Base-by-base conservation (phyloP, 1,140 invertebrate species). In the Drosophila setifemur region DNA sequence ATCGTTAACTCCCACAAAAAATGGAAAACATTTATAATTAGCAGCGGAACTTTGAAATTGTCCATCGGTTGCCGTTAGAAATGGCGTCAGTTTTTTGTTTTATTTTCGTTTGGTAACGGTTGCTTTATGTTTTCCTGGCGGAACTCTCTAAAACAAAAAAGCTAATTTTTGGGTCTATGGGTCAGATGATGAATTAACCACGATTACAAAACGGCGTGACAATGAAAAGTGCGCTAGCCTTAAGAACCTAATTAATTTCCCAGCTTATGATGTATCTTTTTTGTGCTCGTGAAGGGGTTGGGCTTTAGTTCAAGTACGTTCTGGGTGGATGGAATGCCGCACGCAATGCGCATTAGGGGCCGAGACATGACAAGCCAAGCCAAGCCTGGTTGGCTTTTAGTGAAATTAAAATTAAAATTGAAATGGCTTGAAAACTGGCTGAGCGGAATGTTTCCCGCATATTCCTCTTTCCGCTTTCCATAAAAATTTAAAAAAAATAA, bases 101-200 rank as follows among this genome's bases (percentile, higher is more conserved):
- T n/a, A n/a, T n/a, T n/a, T n/a, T n/a, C n/a, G n/a, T n/a, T n/a
- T n/a, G n/a, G 8, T 26, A 60, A 29, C 19, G 60, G 14, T 25
- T 7, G 29, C 25, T 33, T 25, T 25, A 40, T 14, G 21, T 26
- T 18, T 23, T 25, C 23, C 37, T 25, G 39, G 11, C 21, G n/a
- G 9, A 39, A 21, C 7, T 29, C 28, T 23, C n/a, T n/a, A n/a
- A n/a, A n/a, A n/a, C n/a, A n/a, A n/a, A n/a, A n/a, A n/a, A n/a
- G n/a, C n/a, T n/a, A n/a, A n/a, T 8, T 69, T 70, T 40, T 83
- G 58, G 78, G 58, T 78, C 78, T 78, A 23, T 85, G 78, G 78
- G 78, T 83, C 79, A 85, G 29, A 53, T 85, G 70, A 79, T 85
- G 48, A 83, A 82, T 85, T 57, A 78, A 45, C 14, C 60, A 37